Percentiles rank a stretch among this genome's conserved stretches.
Evolutionary conservation across 2,797 vertebrate genomes (phyloP).

Genomic region (Chrosomus eos): DNA sequence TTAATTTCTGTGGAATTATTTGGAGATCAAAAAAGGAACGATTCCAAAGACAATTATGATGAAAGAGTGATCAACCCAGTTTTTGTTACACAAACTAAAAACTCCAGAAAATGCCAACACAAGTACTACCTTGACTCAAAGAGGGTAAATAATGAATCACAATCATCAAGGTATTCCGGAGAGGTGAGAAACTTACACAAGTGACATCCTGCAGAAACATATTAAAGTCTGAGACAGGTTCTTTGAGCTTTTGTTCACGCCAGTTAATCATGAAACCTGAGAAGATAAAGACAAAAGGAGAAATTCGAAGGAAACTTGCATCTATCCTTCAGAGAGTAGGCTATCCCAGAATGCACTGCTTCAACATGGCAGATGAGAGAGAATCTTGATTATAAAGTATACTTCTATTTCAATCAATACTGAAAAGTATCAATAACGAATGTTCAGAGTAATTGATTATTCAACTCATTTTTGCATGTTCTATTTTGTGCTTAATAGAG

Average conservation of each 20-base stretch:
- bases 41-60: neutral
- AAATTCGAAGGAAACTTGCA: neutral
- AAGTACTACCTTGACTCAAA: neutral
- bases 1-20: neutral
- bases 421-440: neutral
- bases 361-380: neutral
- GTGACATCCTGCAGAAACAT: neutral
- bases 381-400: neutral
- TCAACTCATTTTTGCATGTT: neutral
- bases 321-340: neutral
- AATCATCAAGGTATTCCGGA: constrained; percentile 18
- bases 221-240: neutral
- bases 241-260: too few relatives aligned
- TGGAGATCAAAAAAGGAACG: neutral
- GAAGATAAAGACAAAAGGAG: neutral
- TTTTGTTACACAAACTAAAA: constrained; percentile 12
- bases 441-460: neutral
- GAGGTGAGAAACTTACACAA: neutral
- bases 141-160: constrained; percentile 15
- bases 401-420: neutral
- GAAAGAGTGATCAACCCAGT: neutral
- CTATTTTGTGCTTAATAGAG: neutral
- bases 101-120: too few relatives aligned
- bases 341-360: neutral
- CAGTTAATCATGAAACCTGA: neutral